Conservation (phyloP, 2,888 invertebrate species). For the Holacanthella duospinosa region DNA sequence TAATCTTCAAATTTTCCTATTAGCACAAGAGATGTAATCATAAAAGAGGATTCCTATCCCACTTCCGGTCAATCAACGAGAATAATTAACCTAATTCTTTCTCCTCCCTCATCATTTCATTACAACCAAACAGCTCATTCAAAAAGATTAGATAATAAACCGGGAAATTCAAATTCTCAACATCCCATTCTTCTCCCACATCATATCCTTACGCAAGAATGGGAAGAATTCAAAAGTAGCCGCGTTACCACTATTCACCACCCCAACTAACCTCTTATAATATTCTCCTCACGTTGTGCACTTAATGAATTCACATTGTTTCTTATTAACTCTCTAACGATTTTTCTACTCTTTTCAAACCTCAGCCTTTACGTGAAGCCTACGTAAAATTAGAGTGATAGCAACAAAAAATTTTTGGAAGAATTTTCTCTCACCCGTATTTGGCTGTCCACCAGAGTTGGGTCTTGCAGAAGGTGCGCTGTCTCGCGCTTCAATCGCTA, state of each 20-base stretch:
- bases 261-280: too few relatives aligned
- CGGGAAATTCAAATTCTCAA: background rate
- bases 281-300: background rate
- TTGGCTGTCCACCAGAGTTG: constrained; percentile 84
- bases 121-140: background rate
- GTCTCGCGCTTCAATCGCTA: constrained; percentile 93
- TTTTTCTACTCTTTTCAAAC: background rate
- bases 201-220: background rate
- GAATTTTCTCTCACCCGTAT: constrained; percentile 88
- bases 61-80: background rate
- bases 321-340: background rate
- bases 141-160: background rate
- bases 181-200: background rate
- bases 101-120: too few relatives aligned
- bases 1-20: too few relatives aligned
- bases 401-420: too few relatives aligned
- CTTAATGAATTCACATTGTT: background rate
- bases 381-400: too few relatives aligned
- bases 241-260: too few relatives aligned
- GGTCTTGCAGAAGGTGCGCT: constrained; percentile 92
- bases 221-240: background rate
- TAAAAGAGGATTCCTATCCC: too few relatives aligned
- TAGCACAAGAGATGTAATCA: too few relatives aligned
- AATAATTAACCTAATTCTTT: background rate
- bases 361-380: too few relatives aligned